phyloP scores from a whole-genome alignment of 2,113 vertebrate species.

The Prunella himalayana region DNA sequence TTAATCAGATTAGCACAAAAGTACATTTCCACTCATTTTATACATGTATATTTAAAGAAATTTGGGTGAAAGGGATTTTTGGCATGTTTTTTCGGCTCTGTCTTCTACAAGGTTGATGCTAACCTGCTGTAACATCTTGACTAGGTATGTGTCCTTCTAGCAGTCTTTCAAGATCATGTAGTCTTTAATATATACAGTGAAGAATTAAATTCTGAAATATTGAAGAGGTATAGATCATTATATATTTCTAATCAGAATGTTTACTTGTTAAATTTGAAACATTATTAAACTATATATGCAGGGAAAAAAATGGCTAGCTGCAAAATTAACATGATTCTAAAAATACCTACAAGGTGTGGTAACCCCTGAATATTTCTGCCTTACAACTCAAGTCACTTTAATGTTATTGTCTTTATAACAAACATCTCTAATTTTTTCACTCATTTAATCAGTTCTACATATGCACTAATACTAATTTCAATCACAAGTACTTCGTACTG shows the following conservation, averaged over 20 bases:
- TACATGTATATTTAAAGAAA: not conserved
- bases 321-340: not conserved
- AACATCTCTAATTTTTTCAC: not conserved
- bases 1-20: not conserved
- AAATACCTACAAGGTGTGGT: not conserved
- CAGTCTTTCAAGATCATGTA: not conserved
- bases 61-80: not conserved
- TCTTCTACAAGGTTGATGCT: not conserved
- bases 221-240: not conserved
- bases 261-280: not conserved
- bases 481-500: not conserved
- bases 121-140: accelerated
- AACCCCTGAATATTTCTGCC: not conserved
- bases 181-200: not conserved
- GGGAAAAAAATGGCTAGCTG: not conserved
- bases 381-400: not conserved
- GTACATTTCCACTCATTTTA: not conserved
- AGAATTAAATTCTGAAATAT: not conserved
- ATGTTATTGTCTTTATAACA: not conserved
- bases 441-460: slow-evolving; percentile 16
- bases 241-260: not conserved
- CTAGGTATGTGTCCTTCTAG: not conserved
- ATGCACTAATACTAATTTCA: not conserved
- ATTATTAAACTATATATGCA: not conserved
- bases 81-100: not conserved